A percentile compares a stretch with the other conserved stretches of the same genome.
phyloP scores from a whole-genome alignment of 2,888 invertebrate genomes.

The Copidosoma aretas region DNA sequence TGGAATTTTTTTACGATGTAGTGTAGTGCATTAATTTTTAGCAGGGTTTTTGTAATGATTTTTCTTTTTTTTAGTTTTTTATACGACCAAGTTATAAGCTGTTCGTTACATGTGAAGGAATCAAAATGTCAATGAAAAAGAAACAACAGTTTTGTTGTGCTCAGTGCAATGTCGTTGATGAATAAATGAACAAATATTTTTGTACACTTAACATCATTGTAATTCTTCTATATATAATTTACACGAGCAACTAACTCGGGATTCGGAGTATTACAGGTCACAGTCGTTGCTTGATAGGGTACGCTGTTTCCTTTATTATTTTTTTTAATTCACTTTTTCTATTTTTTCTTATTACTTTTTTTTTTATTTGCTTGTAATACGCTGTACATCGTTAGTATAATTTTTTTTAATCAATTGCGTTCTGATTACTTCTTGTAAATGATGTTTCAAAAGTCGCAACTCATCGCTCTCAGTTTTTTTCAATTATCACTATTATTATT shows the following conservation, averaged over 20 bases:
- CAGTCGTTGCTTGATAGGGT: slow-evolving; percentile 27
- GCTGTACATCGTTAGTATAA: slow-evolving; percentile 26
- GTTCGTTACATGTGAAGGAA: background rate
- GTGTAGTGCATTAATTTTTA: slow-evolving; percentile 25
- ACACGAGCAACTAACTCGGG: slow-evolving; percentile 52
- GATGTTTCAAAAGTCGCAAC: slow-evolving; percentile 35
- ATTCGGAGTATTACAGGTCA: slow-evolving; percentile 44
- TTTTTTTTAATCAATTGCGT: background rate
- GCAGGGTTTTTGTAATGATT: background rate
- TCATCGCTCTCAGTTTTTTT: slow-evolving; percentile 25
- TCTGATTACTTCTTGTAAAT: slow-evolving; percentile 36
- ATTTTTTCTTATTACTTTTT: slow-evolving; percentile 31
- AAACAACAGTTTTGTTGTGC: background rate
- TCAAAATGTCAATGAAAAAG: background rate
- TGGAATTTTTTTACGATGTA: background rate
- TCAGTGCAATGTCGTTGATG: slow-evolving; percentile 19
- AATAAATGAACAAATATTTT: slow-evolving; percentile 41
- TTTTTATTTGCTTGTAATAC: slow-evolving; percentile 27
- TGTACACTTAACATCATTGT: slow-evolving; percentile 60
- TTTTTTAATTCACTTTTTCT: background rate
- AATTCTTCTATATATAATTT: slow-evolving; percentile 58
- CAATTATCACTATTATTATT: slow-evolving; percentile 2
- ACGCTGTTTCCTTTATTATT: background rate
- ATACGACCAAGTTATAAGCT: background rate
- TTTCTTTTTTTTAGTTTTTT: slow-evolving; percentile 10